A percentile compares a stretch with the other conserved stretches of the same genome.
phyloP scores from a whole-genome alignment of 1,140 invertebrate genomes.

The Dryas iulia region DNA sequence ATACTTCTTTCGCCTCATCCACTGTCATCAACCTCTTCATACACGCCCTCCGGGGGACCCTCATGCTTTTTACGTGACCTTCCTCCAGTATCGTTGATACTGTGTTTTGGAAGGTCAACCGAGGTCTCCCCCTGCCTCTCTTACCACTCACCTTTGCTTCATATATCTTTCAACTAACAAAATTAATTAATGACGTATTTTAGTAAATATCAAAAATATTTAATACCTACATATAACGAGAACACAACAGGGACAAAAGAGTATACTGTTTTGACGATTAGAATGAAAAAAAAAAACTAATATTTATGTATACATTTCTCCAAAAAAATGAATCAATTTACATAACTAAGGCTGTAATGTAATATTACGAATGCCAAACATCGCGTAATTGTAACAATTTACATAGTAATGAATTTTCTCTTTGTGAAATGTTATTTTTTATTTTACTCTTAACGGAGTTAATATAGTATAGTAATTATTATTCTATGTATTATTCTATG shows the following conservation, averaged over 20 bases:
- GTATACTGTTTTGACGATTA: background rate
- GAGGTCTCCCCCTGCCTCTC: no score
- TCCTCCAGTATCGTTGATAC: no score
- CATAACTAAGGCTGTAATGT: conserved; percentile 11
- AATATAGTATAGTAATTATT: background rate
- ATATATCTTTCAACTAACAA: no score
- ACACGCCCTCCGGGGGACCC: no score
- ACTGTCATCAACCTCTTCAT: no score
- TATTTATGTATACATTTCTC: background rate
- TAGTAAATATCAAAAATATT: no score
- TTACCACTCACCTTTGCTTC: no score
- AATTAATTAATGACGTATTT: no score
- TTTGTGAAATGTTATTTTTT: background rate
- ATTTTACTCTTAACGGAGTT: background rate
- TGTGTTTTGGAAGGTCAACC: no score
- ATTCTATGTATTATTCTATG: background rate
- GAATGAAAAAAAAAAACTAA: background rate
- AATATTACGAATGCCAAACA: background rate
- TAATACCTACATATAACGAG: no score
- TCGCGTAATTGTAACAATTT: background rate
- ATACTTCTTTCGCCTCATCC: no score
- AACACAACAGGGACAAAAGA: background rate
- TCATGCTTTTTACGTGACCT: no score
- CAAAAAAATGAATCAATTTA: conserved; percentile 17
- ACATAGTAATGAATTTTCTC: conserved; percentile 1